These are phyloP conservation scores for Diglossa brunneiventris DNA, from an alignment of 2,113 vertebrate species.

Conservation along the genomic window DNA sequence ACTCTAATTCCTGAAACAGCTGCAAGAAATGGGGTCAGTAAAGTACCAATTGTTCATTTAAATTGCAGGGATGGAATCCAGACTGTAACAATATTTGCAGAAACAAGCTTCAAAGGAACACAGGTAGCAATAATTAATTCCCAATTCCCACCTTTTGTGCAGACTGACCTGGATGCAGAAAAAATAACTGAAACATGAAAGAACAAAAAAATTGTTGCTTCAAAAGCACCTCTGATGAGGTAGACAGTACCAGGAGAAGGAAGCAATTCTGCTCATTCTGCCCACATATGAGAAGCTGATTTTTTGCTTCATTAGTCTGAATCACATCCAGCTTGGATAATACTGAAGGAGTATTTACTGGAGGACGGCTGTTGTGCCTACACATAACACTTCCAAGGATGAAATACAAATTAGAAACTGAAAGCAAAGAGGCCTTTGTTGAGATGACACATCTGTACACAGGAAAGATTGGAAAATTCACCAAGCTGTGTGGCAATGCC, in stretches of 20 bases:
- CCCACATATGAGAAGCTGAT: neutral
- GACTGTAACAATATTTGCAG: slow-evolving; percentile 28
- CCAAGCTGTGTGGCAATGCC: neutral
- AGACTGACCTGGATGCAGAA: neutral
- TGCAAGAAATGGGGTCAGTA: slow-evolving; percentile 10
- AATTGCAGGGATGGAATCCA: slow-evolving; percentile 37
- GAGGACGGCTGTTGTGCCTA: neutral
- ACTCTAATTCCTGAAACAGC: slow-evolving; percentile 15
- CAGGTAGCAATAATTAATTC: slow-evolving; percentile 50
- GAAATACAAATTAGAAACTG: neutral
- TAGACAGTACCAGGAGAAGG: neutral
- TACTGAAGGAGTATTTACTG: neutral
- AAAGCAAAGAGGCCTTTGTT: neutral
- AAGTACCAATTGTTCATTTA: slow-evolving; percentile 32
- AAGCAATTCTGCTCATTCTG: neutral
- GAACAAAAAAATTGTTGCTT: neutral
- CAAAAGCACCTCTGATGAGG: neutral
- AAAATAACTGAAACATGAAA: neutral
- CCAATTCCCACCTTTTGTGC: neutral
- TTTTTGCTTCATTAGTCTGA: neutral
- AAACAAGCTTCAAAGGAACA: slow-evolving; percentile 41
- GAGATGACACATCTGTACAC: neutral
- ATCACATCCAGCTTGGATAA: neutral
- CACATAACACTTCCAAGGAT: neutral
- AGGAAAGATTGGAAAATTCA: neutral